phyloP scores from a whole-genome alignment of 2,888 invertebrate genomes.

The Prosapia bicincta region DNA sequence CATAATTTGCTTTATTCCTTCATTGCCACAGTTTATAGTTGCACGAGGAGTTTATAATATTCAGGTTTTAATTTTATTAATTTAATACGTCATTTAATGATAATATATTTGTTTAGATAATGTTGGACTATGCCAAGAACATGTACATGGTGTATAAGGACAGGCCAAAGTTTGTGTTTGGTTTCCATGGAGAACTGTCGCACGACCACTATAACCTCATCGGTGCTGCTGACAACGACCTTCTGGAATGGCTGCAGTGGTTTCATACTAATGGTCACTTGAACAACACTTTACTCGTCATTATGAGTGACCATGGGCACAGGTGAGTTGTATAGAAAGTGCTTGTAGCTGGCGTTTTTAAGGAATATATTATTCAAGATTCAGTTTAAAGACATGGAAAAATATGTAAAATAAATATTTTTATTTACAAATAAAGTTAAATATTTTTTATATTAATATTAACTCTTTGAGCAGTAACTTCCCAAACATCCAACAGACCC shows the following conservation, averaged over 20 bases:
- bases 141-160: slow-evolving; percentile 59
- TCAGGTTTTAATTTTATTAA: too few relatives aligned
- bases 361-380: too few relatives aligned
- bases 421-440: too few relatives aligned
- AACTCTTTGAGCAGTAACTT: too few relatives aligned
- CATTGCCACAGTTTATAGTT: too few relatives aligned
- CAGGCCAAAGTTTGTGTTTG: slow-evolving; percentile 76
- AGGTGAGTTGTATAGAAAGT: slow-evolving; percentile 51
- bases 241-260: slow-evolving; percentile 60
- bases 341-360: too few relatives aligned
- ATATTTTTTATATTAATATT: too few relatives aligned
- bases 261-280: slow-evolving; percentile 60
- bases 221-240: slow-evolving; percentile 71
- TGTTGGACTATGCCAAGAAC: slow-evolving; percentile 53
- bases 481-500: too few relatives aligned
- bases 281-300: slow-evolving; percentile 75
- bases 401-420: too few relatives aligned
- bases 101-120: slow-evolving; percentile 44
- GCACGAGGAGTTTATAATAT: too few relatives aligned
- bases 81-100: background rate
- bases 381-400: too few relatives aligned
- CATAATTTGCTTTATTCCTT: too few relatives aligned
- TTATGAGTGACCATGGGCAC: slow-evolving; percentile 94
- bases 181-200: slow-evolving; percentile 84
- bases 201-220: slow-evolving; percentile 83